Evolutionary conservation across 2,797 vertebrate genomes (phyloP).

Genomic region (Leuciscus waleckii): DNA sequence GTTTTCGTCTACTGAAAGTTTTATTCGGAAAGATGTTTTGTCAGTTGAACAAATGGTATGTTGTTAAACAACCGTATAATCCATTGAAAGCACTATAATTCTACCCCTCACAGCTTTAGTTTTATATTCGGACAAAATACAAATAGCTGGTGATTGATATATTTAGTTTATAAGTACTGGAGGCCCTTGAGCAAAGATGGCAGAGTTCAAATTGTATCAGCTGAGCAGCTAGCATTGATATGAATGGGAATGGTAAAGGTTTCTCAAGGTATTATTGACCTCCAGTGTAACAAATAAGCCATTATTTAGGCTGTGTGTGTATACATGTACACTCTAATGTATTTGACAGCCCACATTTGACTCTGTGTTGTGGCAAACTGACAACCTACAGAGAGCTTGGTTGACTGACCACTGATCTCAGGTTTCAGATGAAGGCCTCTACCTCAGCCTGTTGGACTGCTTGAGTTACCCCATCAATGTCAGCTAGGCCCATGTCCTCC

Average conservation of each 20-base stretch:
- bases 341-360: conserved; percentile 8
- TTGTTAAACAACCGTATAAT: background rate
- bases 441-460: conserved; percentile 65
- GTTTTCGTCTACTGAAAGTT: background rate
- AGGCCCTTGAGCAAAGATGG: background rate
- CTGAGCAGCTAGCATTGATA: background rate
- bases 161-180: background rate
- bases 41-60: background rate
- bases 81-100: background rate
- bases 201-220: background rate
- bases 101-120: background rate
- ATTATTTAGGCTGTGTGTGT: conserved; percentile 1
- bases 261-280: background rate
- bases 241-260: background rate
- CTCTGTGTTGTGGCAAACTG: conserved; percentile 27
- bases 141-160: background rate
- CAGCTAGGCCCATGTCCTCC: conserved; percentile 14
- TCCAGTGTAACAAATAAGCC: background rate
- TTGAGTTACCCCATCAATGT: conserved; percentile 70
- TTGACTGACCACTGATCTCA: conserved; percentile 65
- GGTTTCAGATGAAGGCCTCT: conserved; percentile 69
- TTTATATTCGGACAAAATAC: background rate
- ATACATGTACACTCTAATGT: background rate
- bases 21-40: background rate
- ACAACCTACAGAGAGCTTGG: conserved; percentile 49